Evolutionary conservation across 2,797 vertebrate genomes (phyloP), one percentile per base, ranked within the genome.

Genomic region (Gallirallus australis): DNA sequence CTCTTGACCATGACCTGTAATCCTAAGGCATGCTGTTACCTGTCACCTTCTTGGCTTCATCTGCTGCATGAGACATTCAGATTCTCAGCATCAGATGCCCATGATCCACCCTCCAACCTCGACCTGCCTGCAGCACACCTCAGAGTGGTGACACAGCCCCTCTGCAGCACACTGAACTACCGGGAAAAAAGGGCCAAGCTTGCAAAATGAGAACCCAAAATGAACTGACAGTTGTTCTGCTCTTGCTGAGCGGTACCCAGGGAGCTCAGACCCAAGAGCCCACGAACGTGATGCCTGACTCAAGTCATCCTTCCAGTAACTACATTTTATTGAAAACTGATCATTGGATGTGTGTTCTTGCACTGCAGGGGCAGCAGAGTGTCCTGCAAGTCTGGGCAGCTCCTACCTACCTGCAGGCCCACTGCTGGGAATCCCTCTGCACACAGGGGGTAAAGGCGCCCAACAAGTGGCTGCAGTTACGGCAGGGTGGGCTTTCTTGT

Each of bases 261-360:
- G 24, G 45, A 65, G 18, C 11, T 53, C 5, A 27, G 33, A 17
- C 11, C 6, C 48, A 45, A 33, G n/a, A 53, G 30, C 6, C 27
- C 24, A 42, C 39, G 64, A 16, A 48, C 4, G 2, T 28, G 8
- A 13, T 15, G n/a, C 1, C 2, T 0, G 3, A 50, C 28, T 15
- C 42, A 8, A 81, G 33, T 28, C 45, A 75, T 6, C 20, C 48
- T 79, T 24, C 7, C 79, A 75, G 0, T 40, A 70, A 57, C 16
- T 37, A 68, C 4, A 2, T 19, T 28, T 72, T 37, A n/a, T 1
- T 66, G 66, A 30, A 30, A 89, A 65, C 25, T 9, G 7, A 63
- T 42, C 70, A 71, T 15, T 90, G 37, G 27, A n/a, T 3, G 8
- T 11, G 30, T 2, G 6, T 21, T 84, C 39, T n/a, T 54, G 12